These are phyloP conservation scores for Anolis carolinensis DNA, from an alignment of 2,113 vertebrate genomes.

Conservation along the genomic window DNA sequence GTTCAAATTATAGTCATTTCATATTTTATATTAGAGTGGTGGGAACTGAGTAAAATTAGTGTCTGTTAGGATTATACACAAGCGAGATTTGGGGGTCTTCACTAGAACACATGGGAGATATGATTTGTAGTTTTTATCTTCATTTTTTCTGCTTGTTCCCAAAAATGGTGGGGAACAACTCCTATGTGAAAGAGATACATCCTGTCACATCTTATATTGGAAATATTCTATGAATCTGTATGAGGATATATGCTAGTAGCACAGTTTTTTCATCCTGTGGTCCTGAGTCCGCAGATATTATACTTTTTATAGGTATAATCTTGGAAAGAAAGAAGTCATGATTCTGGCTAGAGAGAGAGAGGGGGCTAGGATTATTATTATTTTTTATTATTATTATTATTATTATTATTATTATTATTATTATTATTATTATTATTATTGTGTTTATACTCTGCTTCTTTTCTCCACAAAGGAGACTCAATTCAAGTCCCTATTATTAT, in stretches of 20 bases:
- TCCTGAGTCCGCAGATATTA: no score
- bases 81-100: neutral
- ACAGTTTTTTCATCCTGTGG: no score
- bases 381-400: no score
- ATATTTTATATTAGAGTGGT: neutral
- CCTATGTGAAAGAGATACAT: neutral
- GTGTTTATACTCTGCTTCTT: no score
- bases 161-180: neutral
- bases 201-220: neutral
- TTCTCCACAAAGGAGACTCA: no score
- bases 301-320: neutral
- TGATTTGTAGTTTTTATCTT: neutral
- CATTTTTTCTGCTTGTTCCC: neutral
- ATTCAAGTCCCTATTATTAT: no score
- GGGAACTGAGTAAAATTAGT: neutral
- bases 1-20: neutral
- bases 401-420: no score
- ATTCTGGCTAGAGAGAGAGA: neutral
- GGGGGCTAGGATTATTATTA: no score
- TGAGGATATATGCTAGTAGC: no score
- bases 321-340: neutral
- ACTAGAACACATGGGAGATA: neutral
- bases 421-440: no score
- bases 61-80: neutral
- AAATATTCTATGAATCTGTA: no score